A percentile compares a stretch with the other conserved stretches of the same genome.
Evolutionary conservation across 2,113 vertebrate genomes (phyloP).

Genomic region (Nothobranchius furzeri): DNA sequence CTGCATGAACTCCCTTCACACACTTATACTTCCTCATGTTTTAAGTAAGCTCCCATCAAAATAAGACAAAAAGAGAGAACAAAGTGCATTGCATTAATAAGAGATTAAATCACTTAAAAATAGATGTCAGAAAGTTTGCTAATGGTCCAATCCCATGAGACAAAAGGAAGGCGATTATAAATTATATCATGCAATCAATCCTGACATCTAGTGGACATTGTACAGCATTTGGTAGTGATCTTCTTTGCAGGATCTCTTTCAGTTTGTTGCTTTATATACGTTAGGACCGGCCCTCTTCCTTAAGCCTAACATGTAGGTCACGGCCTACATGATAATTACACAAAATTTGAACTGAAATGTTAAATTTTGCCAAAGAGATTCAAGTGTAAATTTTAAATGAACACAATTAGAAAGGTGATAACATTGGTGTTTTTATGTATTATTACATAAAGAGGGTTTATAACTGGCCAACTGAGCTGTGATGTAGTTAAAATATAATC

Average conservation of each 20-base stretch:
- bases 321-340: constrained; percentile 39
- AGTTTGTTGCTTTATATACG: constrained; percentile 38
- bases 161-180: not conserved
- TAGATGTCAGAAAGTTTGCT: constrained; percentile 42
- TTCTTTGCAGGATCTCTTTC: not conserved
- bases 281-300: constrained; percentile 28
- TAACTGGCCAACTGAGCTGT: too few relatives aligned
- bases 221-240: constrained; percentile 6
- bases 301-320: constrained; percentile 39
- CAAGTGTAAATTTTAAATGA: not conserved
- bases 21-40: too few relatives aligned
- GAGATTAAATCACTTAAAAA: constrained; percentile 5
- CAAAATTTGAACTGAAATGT: constrained; percentile 15
- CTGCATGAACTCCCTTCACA: constrained; percentile 34
- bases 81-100: not conserved
- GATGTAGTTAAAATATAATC: too few relatives aligned
- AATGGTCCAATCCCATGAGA: constrained; percentile 5
- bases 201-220: constrained; percentile 69
- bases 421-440: not conserved
- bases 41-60: not conserved
- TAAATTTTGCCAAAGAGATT: not conserved
- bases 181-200: constrained; percentile 21
- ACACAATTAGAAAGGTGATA: not conserved
- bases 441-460: not conserved
- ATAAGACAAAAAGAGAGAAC: not conserved